Conservation (phyloP, 1,140 invertebrate genomes). For the Papilio helenus region DNA sequence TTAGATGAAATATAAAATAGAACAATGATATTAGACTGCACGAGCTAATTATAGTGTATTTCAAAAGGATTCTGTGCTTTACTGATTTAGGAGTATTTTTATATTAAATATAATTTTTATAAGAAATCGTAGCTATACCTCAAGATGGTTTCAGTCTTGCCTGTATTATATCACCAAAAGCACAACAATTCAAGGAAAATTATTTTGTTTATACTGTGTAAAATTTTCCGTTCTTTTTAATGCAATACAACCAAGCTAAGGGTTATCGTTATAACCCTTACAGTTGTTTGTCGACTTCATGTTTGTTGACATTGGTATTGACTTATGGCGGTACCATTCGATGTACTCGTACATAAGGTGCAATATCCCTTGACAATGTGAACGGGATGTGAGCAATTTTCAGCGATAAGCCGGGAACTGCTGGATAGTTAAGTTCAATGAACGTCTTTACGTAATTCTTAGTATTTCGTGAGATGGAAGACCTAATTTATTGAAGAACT, state of each 20-base stretch:
- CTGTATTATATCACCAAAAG: too few relatives aligned
- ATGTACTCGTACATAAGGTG: conserved; percentile 2
- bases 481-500: not conserved
- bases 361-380: conserved; percentile 1
- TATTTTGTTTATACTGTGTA: not conserved
- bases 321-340: not conserved
- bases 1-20: too few relatives aligned
- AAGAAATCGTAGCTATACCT: too few relatives aligned
- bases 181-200: not conserved
- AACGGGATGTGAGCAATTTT: conserved; percentile 19
- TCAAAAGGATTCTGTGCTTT: too few relatives aligned
- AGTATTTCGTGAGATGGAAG: not conserved
- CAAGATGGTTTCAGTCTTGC: too few relatives aligned
- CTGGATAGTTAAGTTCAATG: conserved; percentile 5
- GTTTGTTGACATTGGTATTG: conserved; percentile 21
- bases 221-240: conserved; percentile 19
- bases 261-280: conserved; percentile 19
- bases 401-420: conserved; percentile 2
- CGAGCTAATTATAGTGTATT: too few relatives aligned
- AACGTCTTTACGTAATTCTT: conserved; percentile 12
- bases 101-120: too few relatives aligned
- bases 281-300: conserved; percentile 12
- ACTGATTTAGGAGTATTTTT: too few relatives aligned
- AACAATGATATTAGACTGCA: too few relatives aligned
- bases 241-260: conserved; percentile 17